Conservation (phyloP, 92 coral and sea anemone species). For the Umimayanthus chanpuru region DNA sequence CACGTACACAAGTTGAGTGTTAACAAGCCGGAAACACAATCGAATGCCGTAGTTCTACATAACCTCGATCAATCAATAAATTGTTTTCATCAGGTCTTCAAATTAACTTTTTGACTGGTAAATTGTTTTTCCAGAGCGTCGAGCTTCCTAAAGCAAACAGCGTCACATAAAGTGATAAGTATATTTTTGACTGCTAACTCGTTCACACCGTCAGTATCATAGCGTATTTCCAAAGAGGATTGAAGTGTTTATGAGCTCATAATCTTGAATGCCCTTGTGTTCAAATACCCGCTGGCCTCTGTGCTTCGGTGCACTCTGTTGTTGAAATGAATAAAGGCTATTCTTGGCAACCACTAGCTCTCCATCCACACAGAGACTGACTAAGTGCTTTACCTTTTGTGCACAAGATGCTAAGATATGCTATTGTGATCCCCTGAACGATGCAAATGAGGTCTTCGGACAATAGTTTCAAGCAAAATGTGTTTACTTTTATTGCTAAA, state of each 20-base stretch:
- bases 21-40: conserved; percentile 28
- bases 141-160: conserved; percentile 32
- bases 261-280: conserved; percentile 17
- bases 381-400: conserved; percentile 47
- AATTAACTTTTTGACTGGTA: conserved; percentile 14
- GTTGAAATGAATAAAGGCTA: conserved; percentile 12
- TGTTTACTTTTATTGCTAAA: conserved; percentile 35
- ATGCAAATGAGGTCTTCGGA: conserved; percentile 29
- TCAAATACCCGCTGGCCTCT: conserved; percentile 39
- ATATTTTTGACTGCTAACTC: conserved; percentile 23
- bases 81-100: conserved; percentile 47
- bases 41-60: conserved; percentile 1
- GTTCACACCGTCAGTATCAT: conserved; percentile 28
- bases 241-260: conserved; percentile 17
- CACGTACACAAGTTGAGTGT: not conserved
- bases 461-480: conserved; percentile 20
- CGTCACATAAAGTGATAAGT: conserved; percentile 1
- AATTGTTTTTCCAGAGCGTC: conserved; percentile 44
- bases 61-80: conserved; percentile 3
- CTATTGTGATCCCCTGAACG: conserved; percentile 30
- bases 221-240: not conserved
- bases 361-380: not conserved
- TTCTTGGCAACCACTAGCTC: conserved; percentile 36
- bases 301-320: conserved; percentile 30
- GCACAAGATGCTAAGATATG: not conserved